phyloP scores from a whole-genome alignment of 2,888 invertebrate species.

The Leptopilina drosophilae region DNA sequence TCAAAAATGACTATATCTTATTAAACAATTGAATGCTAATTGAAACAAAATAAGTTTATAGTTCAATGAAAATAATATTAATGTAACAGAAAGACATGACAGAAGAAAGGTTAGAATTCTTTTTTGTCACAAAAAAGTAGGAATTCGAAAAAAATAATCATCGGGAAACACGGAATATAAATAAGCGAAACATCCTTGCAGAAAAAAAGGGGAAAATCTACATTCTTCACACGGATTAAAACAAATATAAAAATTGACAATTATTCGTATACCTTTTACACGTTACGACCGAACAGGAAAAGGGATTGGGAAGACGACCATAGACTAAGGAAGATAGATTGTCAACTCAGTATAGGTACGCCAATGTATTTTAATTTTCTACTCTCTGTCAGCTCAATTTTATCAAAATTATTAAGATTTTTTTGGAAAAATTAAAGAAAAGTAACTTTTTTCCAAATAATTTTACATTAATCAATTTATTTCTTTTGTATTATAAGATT shows the following conservation, averaged over 20 bases:
- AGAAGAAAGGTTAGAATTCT: conserved; percentile 44
- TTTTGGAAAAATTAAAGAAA: no score
- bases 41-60: background rate
- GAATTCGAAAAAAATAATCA: conserved; percentile 51
- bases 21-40: background rate
- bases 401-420: no score
- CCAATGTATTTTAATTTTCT: no score
- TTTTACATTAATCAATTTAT: background rate
- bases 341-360: background rate
- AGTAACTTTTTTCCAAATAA: background rate
- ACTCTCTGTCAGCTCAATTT: no score
- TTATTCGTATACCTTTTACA: conserved; percentile 68
- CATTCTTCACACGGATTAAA: conserved; percentile 58
- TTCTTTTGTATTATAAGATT: no score
- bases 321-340: conserved; percentile 15
- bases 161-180: conserved; percentile 50
- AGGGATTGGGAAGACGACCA: conserved; percentile 55
- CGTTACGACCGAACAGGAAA: conserved; percentile 69
- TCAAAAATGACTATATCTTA: background rate
- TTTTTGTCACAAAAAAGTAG: background rate
- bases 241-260: conserved; percentile 58
- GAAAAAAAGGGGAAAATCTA: conserved; percentile 44
- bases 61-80: background rate
- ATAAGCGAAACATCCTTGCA: conserved; percentile 36
- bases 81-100: conserved; percentile 22